Evolutionary conservation across 2,113 vertebrate genomes (phyloP).

Genomic region (Aegithalos caudatus): DNA sequence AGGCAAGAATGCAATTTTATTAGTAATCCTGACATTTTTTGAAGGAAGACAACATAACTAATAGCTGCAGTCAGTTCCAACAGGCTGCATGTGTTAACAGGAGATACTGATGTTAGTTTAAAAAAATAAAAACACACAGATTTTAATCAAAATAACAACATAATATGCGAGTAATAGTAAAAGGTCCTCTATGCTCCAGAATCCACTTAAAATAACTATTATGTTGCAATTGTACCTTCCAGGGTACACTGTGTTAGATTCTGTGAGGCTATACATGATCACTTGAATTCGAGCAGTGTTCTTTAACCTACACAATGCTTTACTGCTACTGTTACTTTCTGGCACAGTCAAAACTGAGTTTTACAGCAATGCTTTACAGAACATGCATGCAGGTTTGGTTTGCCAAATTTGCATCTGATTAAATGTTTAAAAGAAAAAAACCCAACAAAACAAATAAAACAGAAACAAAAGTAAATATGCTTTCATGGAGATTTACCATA

Average conservation of each 20-base stretch:
- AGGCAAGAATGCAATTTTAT: not conserved
- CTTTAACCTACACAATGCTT: not conserved
- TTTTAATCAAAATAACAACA: slow-evolving; percentile 33
- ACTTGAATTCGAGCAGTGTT: not conserved
- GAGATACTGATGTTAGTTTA: not conserved
- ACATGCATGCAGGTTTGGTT: not conserved
- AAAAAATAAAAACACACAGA: not conserved
- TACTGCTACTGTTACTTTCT: not conserved
- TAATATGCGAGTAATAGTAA: slow-evolving; percentile 15
- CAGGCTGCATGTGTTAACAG: not conserved
- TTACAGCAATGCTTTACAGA: not conserved
- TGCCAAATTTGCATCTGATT: not conserved
- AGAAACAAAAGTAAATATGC: not conserved
- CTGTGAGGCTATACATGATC: not conserved
- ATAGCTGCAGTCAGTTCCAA: not conserved
- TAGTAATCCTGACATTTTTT: not conserved
- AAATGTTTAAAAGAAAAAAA: not conserved
- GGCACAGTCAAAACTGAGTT: not conserved
- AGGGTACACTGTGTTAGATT: not conserved
- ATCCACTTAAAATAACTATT: not conserved
- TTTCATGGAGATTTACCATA: not conserved
- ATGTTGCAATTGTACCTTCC: not conserved
- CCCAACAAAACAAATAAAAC: not conserved
- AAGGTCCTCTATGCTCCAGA: not conserved
- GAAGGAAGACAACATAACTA: not conserved